Evolutionary conservation across 2,888 invertebrate species (phyloP).

Genomic region (Drosophila kambysellisi): DNA sequence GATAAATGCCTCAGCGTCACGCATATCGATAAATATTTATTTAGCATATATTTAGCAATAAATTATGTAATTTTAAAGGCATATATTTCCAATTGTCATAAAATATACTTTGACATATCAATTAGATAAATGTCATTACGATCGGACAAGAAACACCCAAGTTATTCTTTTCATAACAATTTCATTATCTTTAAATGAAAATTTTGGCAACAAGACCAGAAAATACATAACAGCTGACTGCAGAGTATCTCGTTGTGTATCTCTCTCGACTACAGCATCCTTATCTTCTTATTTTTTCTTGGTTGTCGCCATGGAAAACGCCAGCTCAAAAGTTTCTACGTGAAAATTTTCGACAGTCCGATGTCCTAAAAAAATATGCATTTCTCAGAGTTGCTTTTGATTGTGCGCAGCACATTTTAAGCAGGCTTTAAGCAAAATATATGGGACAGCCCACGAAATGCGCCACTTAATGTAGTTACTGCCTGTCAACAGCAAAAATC

Average conservation of each 20-base stretch:
- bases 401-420: constrained; percentile 18
- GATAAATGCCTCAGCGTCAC: background rate
- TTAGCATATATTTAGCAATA: too few species aligned
- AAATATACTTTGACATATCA: background rate
- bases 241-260: background rate
- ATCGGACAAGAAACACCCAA: background rate
- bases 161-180: background rate
- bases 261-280: background rate
- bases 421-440: constrained; percentile 29
- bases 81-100: background rate
- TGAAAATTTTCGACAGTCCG: constrained; percentile 39
- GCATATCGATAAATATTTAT: background rate
- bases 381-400: constrained; percentile 22
- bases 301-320: constrained; percentile 20
- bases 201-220: background rate
- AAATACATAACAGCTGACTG: background rate
- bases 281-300: background rate
- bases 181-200: background rate
- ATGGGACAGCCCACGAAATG: constrained; percentile 12
- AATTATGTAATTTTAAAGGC: background rate
- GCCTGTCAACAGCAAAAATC: constrained; percentile 36
- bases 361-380: constrained; percentile 19
- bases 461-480: constrained; percentile 43
- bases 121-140: background rate
- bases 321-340: constrained; percentile 31